Evolutionary conservation across 92 coral and sea anemone species (phyloP).

Genomic region (Zoanthus sociatus): DNA sequence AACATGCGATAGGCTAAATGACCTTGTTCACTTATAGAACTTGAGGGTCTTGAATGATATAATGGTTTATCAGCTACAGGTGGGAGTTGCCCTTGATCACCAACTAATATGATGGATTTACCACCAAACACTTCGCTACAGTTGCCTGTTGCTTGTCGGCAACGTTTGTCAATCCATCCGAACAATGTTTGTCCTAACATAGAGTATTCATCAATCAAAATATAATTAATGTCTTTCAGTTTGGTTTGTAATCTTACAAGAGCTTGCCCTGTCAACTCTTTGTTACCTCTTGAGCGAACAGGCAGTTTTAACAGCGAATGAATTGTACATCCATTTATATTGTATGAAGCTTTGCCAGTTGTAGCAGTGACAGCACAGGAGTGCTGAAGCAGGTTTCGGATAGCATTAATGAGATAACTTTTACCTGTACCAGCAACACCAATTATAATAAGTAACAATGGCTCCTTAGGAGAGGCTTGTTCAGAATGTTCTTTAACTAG

Average conservation of each 20-base stretch:
- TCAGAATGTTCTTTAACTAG: no score
- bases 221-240: constrained; percentile 5
- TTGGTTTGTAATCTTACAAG: constrained; percentile 1
- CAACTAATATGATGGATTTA: background rate
- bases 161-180: no score
- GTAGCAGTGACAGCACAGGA: background rate
- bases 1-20: constrained; percentile 8
- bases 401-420: constrained; percentile 6
- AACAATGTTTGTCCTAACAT: no score
- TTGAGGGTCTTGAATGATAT: background rate
- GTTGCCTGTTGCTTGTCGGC: no score
- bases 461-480: no score
- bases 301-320: no score
- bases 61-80: background rate
- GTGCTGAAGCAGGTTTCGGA: constrained; percentile 1
- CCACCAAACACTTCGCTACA: no score
- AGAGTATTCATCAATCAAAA: background rate
- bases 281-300: background rate
- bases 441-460: no score
- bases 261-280: constrained; percentile 7
- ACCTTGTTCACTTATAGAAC: background rate
- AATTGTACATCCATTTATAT: no score
- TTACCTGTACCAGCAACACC: constrained; percentile 40
- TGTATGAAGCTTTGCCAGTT: background rate
- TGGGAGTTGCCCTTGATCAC: constrained; percentile 7